These are phyloP conservation scores for Athalia cordata DNA, from an alignment of 2,888 invertebrate species.

Conservation along the genomic window DNA sequence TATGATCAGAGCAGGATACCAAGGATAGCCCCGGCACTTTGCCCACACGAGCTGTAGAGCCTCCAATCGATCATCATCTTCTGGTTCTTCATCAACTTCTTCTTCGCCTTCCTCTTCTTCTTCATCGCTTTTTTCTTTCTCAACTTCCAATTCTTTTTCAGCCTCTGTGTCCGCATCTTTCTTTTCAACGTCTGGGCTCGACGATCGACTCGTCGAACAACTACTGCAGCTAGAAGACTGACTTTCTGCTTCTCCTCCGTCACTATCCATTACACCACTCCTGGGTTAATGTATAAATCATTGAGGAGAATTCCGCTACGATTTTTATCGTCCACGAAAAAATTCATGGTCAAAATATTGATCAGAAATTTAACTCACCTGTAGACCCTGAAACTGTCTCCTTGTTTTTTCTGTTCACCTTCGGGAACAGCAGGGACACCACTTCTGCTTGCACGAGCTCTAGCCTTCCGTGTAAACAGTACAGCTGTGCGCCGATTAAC, in stretches of 20 bases:
- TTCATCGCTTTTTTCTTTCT: conserved; percentile 30
- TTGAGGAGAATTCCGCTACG: neutral
- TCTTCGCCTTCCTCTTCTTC: conserved; percentile 52
- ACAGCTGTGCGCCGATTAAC: conserved; percentile 86
- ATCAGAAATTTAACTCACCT: conserved; percentile 59
- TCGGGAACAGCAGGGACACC: conserved; percentile 58
- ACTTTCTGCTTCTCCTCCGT: conserved; percentile 69
- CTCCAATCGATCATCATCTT: conserved; percentile 76
- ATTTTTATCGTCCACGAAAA: neutral
- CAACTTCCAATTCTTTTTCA: conserved; percentile 31
- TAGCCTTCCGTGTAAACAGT: conserved; percentile 84
- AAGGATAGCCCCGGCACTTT: conserved; percentile 96
- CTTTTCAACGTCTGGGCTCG: conserved; percentile 65
- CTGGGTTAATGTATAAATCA: conserved; percentile 51
- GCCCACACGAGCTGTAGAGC: conserved; percentile 97
- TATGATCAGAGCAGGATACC: conserved; percentile 97
- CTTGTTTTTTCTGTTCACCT: conserved; percentile 66
- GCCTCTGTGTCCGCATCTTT: conserved; percentile 47
- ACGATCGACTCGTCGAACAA: conserved; percentile 69
- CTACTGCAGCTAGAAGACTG: conserved; percentile 71
- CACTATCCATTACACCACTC: conserved; percentile 69
- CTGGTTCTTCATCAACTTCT: conserved; percentile 49
- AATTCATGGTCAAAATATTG: neutral
- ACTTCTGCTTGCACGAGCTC: conserved; percentile 75
- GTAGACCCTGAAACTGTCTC: conserved; percentile 70